Base-by-base conservation (phyloP, 2,113 vertebrate species). In the Cariama cristata region DNA sequence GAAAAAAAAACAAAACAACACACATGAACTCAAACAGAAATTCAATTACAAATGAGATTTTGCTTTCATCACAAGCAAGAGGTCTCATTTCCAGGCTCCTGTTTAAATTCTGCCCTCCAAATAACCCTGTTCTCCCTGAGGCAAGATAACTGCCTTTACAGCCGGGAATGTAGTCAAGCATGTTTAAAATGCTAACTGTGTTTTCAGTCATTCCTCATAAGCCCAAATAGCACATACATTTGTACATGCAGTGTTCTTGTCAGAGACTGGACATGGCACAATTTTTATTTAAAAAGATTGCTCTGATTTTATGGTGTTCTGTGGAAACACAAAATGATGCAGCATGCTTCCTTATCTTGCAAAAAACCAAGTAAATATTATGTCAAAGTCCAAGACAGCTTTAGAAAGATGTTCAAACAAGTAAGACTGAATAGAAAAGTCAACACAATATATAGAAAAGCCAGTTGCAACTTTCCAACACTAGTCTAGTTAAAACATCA, bases 91-190 rank as follows among this genome's bases (percentile, higher is more conserved):
- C 55, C 47, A 95, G 10, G 22, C 27, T 68, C 20, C 35, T 42
- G 56, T 52, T 87, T 60, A 79, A 97, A 91, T 73, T 42, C 63
- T 94, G 82, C 59, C 79, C 81, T 83, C 44, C 62, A 85, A 90
- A 92, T 88, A 97, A 96, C 88, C 75, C 75, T 86, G 50, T 23
- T 33, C 33, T 73, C 63, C 63, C 83, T 42, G n/a, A 90, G 76
- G 83, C 64, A 90, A 86, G 18, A 38, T n/a, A 84, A 74, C 55
- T 95, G 68, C 60, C 75, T 86, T 72, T 84, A 60, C 72, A 90
- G 28, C 8, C 21, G 2, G 64, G 59, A 90, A 95, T 45, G 64
- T 6, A 82, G 76, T 35, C 38, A 89, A 94, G 69, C 69, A 74
- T 27, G 71, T 80, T 86, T 86, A 62, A 86, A 88, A 88, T 4